Conservation (phyloP, 2,113 vertebrate genomes). For the Aphelocoma coerulescens region DNA sequence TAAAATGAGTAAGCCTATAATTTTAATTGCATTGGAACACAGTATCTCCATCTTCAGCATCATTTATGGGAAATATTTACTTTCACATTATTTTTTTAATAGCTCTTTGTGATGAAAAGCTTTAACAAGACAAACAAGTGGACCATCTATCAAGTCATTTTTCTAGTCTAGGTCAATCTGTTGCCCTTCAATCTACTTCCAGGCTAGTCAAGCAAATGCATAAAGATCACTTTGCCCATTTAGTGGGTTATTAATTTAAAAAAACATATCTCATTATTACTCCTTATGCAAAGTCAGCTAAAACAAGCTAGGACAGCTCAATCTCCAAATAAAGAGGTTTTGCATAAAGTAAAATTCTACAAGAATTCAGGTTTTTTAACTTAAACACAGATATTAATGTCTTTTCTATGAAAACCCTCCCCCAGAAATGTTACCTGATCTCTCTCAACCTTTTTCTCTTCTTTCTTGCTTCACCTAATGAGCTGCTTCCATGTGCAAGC, state of each 20-base stretch:
- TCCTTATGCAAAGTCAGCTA: background rate
- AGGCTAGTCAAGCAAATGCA: background rate
- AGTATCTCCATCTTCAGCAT: background rate
- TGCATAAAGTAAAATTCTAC: background rate
- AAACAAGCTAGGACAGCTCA: background rate
- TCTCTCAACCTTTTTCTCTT: background rate
- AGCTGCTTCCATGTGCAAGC: background rate
- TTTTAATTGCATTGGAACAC: background rate
- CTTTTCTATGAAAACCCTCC: background rate
- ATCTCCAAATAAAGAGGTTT: background rate
- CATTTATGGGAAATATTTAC: background rate
- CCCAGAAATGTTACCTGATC: background rate
- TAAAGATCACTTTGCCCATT: background rate
- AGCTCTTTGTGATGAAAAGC: background rate
- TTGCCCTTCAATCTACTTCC: background rate
- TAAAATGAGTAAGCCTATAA: background rate
- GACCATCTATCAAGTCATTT: background rate
- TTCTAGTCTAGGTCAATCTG: background rate
- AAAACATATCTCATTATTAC: background rate
- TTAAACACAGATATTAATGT: background rate
- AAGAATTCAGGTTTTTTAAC: background rate
- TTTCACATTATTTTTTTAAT: background rate
- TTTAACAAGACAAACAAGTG: background rate
- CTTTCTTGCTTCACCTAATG: background rate
- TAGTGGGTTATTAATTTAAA: background rate